Base-by-base conservation (phyloP, 2,113 vertebrate species). In the Silurus asotus region DNA sequence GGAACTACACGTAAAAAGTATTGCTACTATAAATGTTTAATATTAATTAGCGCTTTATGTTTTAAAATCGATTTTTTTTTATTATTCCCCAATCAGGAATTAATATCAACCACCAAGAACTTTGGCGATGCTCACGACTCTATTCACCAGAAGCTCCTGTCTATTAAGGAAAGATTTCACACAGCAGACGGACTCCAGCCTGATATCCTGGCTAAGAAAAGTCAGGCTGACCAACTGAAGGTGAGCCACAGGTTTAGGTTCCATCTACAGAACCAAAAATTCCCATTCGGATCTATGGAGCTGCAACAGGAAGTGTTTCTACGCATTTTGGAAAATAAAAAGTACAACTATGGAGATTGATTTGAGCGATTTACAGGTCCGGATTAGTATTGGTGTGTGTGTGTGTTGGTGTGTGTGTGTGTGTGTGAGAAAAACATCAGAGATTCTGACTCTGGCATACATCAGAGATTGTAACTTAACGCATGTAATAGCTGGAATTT, bases 171-270 rank as follows among this genome's bases (percentile, higher is more conserved):
- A 56, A 93, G 92, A 61, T 84, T 96, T 82, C 87, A 87, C 8
- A 84, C 94, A 0, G 93, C 95, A 61, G 93, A 94, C 8, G 89
- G 90, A 3, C 93, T 93, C 0, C 96, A 90, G 87, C 93, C 94
- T 11, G 96, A 97, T 86, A 95, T 98, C 70, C 92, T 96, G 28
- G 93, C 94, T 48, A 99, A 97, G 87, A 96, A 97, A 89, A 95
- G 95, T 81, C 96, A 96, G 70, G 93, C 94, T 1, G 94, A 96
- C 64, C 95, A 95, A 89, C 90, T 97, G n/a, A 95, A 94, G 95
- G 98, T 98, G 89, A 90, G 92, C 51, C 23, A 1, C 53, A 23
- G 2, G 28, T 86, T 70, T 2, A 51, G 2, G 17, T 51, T 78
- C 37, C 37, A 37, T 37, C 37, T 37, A 37, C 37, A 37, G 37